Evolutionary conservation across 2,888 invertebrate genomes (phyloP).

Genomic region (Erebia palarica): DNA sequence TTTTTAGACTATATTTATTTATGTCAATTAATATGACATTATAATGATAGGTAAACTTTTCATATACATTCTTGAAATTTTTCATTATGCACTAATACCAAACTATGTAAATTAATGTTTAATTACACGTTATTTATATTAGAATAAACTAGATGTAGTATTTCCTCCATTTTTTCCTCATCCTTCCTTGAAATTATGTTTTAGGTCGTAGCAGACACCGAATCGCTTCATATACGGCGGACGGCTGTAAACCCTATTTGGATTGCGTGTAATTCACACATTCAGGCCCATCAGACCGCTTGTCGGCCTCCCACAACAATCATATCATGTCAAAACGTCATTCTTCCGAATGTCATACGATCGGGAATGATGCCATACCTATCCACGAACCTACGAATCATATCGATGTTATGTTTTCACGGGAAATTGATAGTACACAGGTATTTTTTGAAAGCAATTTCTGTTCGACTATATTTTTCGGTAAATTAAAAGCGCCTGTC

Average conservation of each 20-base stretch:
- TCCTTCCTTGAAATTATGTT: too few species aligned
- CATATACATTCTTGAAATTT: too few species aligned
- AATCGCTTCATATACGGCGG: not conserved
- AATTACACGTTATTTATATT: too few species aligned
- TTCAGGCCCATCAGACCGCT: conserved; percentile 48
- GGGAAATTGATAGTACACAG: not conserved
- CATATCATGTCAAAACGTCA: conserved; percentile 64
- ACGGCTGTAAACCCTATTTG: conserved; percentile 38
- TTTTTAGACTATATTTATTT: too few species aligned
- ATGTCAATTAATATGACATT: too few species aligned
- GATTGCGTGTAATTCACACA: conserved; percentile 61
- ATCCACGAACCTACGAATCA: not conserved
- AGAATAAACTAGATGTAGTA: too few species aligned
- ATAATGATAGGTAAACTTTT: too few species aligned
- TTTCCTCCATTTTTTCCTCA: too few species aligned
- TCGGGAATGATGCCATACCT: conserved; percentile 37
- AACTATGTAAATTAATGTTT: too few species aligned
- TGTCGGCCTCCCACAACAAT: conserved; percentile 52
- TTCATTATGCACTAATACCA: too few species aligned
- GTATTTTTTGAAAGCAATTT: not conserved
- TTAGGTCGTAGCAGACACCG: too few species aligned
- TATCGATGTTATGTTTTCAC: not conserved
- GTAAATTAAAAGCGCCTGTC: not conserved
- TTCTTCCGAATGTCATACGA: conserved; percentile 46
- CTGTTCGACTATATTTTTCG: not conserved